Evolutionary conservation across 1,140 invertebrate genomes (phyloP).

Genomic region (Pteromalus puparum): DNA sequence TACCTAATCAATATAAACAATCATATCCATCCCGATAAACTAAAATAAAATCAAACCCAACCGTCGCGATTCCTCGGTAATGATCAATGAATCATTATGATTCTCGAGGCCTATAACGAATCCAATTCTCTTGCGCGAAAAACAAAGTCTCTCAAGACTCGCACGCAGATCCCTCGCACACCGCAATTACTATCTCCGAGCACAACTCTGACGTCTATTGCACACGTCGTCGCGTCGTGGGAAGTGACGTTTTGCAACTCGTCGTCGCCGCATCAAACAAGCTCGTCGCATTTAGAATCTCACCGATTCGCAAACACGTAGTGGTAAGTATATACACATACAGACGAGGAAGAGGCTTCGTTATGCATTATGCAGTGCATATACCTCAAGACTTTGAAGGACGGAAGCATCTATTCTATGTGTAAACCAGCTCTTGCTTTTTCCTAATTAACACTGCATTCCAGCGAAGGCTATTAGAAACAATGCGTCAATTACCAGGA

Average conservation of each 20-base stretch:
- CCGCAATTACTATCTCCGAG: neutral
- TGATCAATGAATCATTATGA: conserved; percentile 1
- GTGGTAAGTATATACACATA: no score
- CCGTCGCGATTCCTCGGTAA: neutral
- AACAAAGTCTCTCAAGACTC: neutral
- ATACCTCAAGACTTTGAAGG: neutral
- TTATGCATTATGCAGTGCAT: conserved; percentile 9
- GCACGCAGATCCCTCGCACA: neutral
- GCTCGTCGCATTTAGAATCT: conserved; percentile 11
- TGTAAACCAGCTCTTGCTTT: conserved; percentile 33
- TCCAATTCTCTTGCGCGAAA: neutral
- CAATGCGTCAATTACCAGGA: conserved; percentile 55
- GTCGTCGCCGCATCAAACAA: neutral
- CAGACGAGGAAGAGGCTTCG: neutral
- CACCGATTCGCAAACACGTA: neutral
- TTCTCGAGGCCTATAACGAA: neutral
- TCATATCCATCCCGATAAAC: no score
- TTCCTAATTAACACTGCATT: conserved; percentile 52
- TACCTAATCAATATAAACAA: no score
- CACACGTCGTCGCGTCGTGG: conserved; percentile 1
- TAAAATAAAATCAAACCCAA: neutral
- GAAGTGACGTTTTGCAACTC: conserved; percentile 33
- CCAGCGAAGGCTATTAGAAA: conserved; percentile 42
- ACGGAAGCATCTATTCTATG: conserved; percentile 15
- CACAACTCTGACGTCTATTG: neutral